Evolutionary conservation across 2,797 vertebrate species (phyloP).

Genomic region (Lates japonicus): DNA sequence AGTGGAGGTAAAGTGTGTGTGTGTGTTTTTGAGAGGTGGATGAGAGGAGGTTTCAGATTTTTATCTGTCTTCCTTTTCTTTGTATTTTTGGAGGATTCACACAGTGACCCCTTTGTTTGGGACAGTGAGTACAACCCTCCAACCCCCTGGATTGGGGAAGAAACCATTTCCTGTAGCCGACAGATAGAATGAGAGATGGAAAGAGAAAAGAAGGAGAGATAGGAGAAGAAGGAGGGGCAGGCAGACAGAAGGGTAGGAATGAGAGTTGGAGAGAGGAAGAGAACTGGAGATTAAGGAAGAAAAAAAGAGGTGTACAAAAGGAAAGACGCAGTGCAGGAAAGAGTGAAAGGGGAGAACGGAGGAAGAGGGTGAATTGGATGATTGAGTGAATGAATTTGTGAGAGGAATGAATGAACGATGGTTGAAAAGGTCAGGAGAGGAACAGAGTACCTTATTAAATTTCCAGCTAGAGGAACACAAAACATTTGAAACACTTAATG

Average conservation of each 20-base stretch:
- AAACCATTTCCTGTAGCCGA: slow-evolving; percentile 86
- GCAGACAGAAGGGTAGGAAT: slow-evolving; percentile 59
- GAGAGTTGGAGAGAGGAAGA: slow-evolving; percentile 71
- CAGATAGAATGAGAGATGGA: slow-evolving; percentile 76
- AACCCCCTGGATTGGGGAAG: slow-evolving; percentile 75
- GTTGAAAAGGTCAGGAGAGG: slow-evolving; percentile 69
- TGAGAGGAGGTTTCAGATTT: slow-evolving; percentile 93
- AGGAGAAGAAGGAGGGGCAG: slow-evolving; percentile 66
- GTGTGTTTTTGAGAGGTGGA: slow-evolving; percentile 80
- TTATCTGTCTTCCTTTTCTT: slow-evolving; percentile 89
- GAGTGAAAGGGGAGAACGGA: slow-evolving; percentile 72
- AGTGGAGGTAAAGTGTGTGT: slow-evolving; percentile 35
- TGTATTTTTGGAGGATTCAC: slow-evolving; percentile 86
- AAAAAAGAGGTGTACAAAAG: slow-evolving; percentile 67
- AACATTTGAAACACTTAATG: neutral
- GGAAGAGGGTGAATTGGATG: slow-evolving; percentile 59
- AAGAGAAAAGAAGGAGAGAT: slow-evolving; percentile 74
- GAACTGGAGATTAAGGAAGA: slow-evolving; percentile 74
- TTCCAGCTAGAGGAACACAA: slow-evolving; percentile 15
- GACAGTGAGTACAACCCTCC: slow-evolving; percentile 83
- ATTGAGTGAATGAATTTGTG: slow-evolving; percentile 65
- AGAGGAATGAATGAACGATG: slow-evolving; percentile 51
- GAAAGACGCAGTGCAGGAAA: slow-evolving; percentile 52
- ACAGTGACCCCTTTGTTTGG: slow-evolving; percentile 96
- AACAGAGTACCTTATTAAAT: slow-evolving; percentile 45